Percentiles rank a stretch among this genome's conserved stretches.
Evolutionary conservation across 2,797 vertebrate species (phyloP).

Genomic region (Tachyglossus aculeatus): DNA sequence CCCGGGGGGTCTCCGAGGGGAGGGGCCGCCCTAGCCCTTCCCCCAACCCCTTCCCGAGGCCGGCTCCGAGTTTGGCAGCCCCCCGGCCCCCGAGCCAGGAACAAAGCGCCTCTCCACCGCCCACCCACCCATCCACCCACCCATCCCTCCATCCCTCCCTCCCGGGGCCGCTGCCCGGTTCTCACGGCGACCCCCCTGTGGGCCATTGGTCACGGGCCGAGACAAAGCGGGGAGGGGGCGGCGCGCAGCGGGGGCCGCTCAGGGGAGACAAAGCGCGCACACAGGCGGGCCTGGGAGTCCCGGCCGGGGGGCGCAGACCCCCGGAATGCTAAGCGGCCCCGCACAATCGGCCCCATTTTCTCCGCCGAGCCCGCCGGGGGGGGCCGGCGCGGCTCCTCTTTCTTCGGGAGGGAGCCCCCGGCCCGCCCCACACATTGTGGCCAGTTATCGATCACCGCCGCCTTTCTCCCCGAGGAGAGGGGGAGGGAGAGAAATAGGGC

Average conservation of each 20-base stretch:
- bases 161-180: no score
- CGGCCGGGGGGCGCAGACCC: conserved; percentile 42
- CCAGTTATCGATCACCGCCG: conserved; percentile 50
- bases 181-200: no score
- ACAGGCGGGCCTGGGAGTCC: conserved; percentile 37
- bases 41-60: no score
- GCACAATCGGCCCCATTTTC: conserved; percentile 64
- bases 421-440: conserved; percentile 64
- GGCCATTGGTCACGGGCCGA: conserved; percentile 63
- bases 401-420: conserved; percentile 55
- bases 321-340: conserved; percentile 66
- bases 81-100: no score
- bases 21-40: no score
- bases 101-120: no score
- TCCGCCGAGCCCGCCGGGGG: conserved; percentile 63
- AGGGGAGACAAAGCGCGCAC: conserved; percentile 64
- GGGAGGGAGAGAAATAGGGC: conserved; percentile 54
- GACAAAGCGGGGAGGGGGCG: no score
- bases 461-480: conserved; percentile 59
- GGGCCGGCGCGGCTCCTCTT: conserved; percentile 59
- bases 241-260: conserved; percentile 34
- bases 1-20: no score
- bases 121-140: no score
- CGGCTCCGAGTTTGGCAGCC: no score
- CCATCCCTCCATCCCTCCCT: no score